A percentile compares a stretch with the other conserved stretches of the same genome.
Evolutionary conservation across 2,113 vertebrate species (phyloP).

Genomic region (Psilopsiagon aurifrons): DNA sequence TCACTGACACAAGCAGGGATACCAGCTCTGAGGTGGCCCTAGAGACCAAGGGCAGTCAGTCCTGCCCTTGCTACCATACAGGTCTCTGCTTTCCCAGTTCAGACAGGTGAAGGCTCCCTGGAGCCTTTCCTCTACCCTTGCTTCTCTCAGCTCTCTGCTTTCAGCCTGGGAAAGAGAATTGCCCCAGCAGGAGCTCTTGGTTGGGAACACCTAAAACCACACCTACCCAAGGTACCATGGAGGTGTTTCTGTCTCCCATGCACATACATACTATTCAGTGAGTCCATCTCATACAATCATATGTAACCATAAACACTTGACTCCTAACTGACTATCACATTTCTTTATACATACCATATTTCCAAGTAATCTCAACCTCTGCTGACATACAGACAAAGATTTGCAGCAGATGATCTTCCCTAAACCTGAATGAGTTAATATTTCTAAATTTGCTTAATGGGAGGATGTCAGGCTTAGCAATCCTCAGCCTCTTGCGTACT

Average conservation of each 20-base stretch:
- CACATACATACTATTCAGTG: not conserved
- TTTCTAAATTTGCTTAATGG: not conserved
- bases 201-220: not conserved
- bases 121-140: not conserved
- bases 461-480: not conserved
- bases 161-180: not conserved
- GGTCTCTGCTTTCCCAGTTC: not conserved
- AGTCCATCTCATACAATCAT: fast-evolving
- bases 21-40: not conserved
- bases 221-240: not conserved
- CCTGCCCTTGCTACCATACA: not conserved
- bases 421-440: fast-evolving
- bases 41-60: not conserved
- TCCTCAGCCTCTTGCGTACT: not conserved
- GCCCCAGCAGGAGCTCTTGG: not conserved
- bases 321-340: not conserved
- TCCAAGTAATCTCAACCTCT: not conserved
- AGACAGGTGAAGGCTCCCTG: not conserved
- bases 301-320: not conserved
- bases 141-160: not conserved
- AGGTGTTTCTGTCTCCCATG: not conserved
- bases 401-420: not conserved
- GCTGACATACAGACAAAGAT: not conserved
- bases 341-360: not conserved
- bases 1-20: fast-evolving